Percentiles rank a stretch among this genome's conserved stretches.
phyloP scores from a whole-genome alignment of 1,140 invertebrate genomes.

The Euglossa dilemma region DNA sequence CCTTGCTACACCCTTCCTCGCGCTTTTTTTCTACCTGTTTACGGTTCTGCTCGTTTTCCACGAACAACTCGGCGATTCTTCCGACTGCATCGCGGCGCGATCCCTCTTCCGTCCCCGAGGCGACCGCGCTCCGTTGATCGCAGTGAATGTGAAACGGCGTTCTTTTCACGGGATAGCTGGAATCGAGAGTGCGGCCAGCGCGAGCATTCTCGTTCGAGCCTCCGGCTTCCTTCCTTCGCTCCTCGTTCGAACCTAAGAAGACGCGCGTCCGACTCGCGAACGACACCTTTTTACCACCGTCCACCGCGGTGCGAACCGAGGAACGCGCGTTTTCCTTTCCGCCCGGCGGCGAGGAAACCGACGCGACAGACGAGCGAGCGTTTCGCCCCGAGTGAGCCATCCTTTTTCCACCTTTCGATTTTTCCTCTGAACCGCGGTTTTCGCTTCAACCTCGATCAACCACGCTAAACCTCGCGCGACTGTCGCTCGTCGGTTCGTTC shows the following conservation, averaged over 20 bases:
- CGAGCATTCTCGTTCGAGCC: not conserved
- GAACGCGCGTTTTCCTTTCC: conserved; percentile 9
- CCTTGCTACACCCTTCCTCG: no score
- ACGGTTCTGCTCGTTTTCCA: no score
- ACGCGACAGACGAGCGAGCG: fast-evolving
- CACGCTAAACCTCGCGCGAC: not conserved
- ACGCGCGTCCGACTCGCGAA: not conserved
- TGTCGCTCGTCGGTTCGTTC: no score
- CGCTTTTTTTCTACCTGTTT: no score
- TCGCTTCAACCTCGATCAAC: not conserved
- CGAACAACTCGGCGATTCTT: no score
- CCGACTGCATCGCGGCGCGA: no score
- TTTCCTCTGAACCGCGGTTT: no score
- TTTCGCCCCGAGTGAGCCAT: not conserved
- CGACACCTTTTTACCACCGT: not conserved
- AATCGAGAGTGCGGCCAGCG: no score
- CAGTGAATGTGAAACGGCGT: conserved; percentile 17
- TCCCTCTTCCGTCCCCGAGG: no score
- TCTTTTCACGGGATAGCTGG: not conserved
- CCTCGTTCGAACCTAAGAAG: not conserved
- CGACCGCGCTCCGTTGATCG: conserved; percentile 4
- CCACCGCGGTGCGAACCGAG: no score
- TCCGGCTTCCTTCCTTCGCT: not conserved
- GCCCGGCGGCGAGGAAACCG: not conserved
- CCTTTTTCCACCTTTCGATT: no score